phyloP scores from a whole-genome alignment of 2,113 vertebrate species.

The Trinectes maculatus region DNA sequence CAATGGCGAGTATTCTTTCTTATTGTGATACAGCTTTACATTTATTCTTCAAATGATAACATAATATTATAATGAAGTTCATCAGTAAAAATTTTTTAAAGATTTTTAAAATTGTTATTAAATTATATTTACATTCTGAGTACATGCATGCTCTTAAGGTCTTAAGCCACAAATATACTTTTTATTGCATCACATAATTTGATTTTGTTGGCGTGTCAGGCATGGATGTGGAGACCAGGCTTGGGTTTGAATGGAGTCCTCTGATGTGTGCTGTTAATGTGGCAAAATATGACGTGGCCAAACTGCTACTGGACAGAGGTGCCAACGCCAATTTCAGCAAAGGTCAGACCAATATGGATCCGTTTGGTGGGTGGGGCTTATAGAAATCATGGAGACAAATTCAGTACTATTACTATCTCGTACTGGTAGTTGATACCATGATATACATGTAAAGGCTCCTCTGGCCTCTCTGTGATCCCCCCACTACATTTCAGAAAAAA shows the following conservation, averaged over 20 bases:
- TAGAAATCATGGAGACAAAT: too few species aligned
- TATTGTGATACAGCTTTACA: neutral
- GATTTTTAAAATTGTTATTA: too few species aligned
- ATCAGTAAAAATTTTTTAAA: too few species aligned
- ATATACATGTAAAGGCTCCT: neutral
- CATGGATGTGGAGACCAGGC: slow-evolving; percentile 85
- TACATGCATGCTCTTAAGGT: neutral
- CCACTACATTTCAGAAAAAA: neutral
- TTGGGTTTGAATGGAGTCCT: slow-evolving; percentile 90
- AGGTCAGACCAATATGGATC: slow-evolving; percentile 78
- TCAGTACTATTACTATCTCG: neutral
- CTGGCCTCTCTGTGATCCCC: slow-evolving; percentile 7
- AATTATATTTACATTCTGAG: neutral
- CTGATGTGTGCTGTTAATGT: slow-evolving; percentile 91
- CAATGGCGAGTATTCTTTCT: slow-evolving; percentile 58
- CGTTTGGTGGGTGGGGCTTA: too few species aligned
- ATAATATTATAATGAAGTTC: too few species aligned
- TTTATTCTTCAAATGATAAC: too few species aligned
- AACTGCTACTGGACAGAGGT: slow-evolving; percentile 89
- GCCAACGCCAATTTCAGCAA: slow-evolving; percentile 91
- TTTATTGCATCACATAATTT: slow-evolving; percentile 10
- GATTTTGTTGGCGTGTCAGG: slow-evolving; percentile 74
- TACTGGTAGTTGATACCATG: neutral
- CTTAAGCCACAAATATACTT: neutral
- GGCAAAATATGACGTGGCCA: slow-evolving; percentile 84